These are phyloP conservation scores for Oryzias javanicus DNA, from an alignment of 2,113 vertebrate genomes.

Conservation along the genomic window DNA sequence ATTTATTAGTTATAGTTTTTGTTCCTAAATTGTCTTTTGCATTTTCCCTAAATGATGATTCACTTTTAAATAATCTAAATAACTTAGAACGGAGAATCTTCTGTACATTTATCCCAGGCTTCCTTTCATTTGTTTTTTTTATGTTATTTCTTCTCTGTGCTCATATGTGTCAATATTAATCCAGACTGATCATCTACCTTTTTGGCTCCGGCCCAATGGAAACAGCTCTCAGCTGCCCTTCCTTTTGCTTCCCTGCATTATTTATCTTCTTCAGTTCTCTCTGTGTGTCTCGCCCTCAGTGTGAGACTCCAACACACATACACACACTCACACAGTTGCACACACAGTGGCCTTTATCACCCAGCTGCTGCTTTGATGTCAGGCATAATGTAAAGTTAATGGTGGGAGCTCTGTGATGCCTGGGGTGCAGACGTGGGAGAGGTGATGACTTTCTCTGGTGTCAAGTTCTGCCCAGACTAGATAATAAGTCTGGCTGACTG, in stretches of 20 bases:
- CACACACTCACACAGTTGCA: slow-evolving; percentile 3
- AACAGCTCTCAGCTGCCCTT: slow-evolving; percentile 34
- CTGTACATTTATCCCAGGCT: no score
- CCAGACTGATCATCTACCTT: slow-evolving; percentile 30
- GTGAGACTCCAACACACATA: slow-evolving; percentile 5
- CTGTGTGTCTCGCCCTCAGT: slow-evolving; percentile 19
- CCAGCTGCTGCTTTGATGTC: slow-evolving; percentile 21
- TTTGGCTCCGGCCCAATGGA: slow-evolving; percentile 45
- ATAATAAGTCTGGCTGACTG: slow-evolving; percentile 6
- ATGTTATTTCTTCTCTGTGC: background rate
- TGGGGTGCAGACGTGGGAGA: slow-evolving; percentile 36
- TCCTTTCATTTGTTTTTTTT: no score
- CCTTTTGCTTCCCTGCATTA: slow-evolving; percentile 2
- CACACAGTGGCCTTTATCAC: slow-evolving; percentile 17
- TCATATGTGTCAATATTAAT: slow-evolving; percentile 4
- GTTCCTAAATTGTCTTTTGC: no score
- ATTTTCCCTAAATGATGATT: no score
- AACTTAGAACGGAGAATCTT: no score
- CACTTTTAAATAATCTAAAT: no score
- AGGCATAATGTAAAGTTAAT: slow-evolving; percentile 10
- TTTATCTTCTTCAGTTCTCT: slow-evolving; percentile 21
- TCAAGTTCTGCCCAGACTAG: background rate
- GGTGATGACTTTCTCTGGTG: slow-evolving; percentile 33
- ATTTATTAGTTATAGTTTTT: no score
- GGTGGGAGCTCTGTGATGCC: slow-evolving; percentile 14